These are phyloP conservation scores for Arothron firmamentum DNA, from an alignment of 2,113 vertebrate genomes.

Conservation along the genomic window DNA sequence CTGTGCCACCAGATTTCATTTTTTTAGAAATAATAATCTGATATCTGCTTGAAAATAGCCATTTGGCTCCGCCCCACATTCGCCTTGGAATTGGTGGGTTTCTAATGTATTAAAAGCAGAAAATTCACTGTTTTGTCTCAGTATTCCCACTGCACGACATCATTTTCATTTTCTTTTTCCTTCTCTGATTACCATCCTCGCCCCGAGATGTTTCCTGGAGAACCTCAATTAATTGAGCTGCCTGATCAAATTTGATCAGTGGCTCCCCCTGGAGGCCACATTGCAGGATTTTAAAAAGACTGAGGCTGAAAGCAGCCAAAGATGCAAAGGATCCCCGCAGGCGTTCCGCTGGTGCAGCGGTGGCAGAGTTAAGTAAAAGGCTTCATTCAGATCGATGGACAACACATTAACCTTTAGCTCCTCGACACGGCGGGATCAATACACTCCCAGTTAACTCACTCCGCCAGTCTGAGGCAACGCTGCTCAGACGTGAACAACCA, in stretches of 20 bases:
- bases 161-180: too few species aligned
- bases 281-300: slow-evolving; percentile 21
- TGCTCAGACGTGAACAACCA: slow-evolving; percentile 32
- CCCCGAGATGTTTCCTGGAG: not conserved
- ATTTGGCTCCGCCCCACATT: not conserved
- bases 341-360: slow-evolving; percentile 45
- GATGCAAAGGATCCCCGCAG: slow-evolving; percentile 30
- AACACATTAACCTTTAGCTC: slow-evolving; percentile 74
- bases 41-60: slow-evolving; percentile 19
- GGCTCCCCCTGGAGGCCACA: not conserved
- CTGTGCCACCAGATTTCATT: slow-evolving; percentile 25
- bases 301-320: slow-evolving; percentile 30
- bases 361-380: slow-evolving; percentile 66
- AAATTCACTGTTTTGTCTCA: too few species aligned
- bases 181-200: too few species aligned
- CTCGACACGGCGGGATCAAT: slow-evolving; percentile 62
- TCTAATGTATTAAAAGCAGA: too few species aligned
- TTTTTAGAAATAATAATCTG: slow-evolving; percentile 26
- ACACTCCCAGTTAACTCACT: slow-evolving; percentile 50
- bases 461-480: slow-evolving; percentile 19
- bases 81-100: too few species aligned
- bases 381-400: slow-evolving; percentile 66
- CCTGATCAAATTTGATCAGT: slow-evolving; percentile 25
- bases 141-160: too few species aligned
- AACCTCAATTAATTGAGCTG: not conserved